These are phyloP conservation scores for Drosophila colorata DNA, from an alignment of 2,888 invertebrate species.

Conservation along the genomic window DNA sequence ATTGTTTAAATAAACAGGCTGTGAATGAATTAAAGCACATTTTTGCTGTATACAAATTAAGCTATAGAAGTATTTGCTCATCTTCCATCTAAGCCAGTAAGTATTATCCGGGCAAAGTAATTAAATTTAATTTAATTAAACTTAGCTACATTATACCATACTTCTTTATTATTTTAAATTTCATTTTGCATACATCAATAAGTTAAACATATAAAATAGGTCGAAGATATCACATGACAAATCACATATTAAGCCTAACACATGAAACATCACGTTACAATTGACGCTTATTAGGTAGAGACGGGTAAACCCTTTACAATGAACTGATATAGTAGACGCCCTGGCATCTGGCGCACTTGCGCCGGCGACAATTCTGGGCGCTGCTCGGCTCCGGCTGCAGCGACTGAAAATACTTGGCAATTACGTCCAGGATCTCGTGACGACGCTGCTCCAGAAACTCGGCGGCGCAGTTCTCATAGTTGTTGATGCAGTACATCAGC, in stretches of 20 bases:
- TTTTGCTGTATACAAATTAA: too few species aligned
- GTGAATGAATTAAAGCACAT: too few species aligned
- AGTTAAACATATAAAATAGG: not conserved
- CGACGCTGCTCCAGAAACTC: slow-evolving; percentile 50
- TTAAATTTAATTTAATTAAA: too few species aligned
- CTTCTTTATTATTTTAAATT: not conserved
- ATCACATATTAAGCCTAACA: slow-evolving; percentile 1
- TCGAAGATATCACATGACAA: not conserved
- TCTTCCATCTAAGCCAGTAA: too few species aligned
- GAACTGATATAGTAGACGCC: slow-evolving; percentile 52
- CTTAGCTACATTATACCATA: not conserved
- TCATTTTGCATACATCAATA: not conserved
- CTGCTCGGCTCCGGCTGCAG: slow-evolving; percentile 34
- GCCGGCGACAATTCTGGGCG: not conserved
- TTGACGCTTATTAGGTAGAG: not conserved
- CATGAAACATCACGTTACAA: slow-evolving; percentile 14
- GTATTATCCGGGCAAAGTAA: too few species aligned
- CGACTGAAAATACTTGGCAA: slow-evolving; percentile 57
- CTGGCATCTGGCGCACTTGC: slow-evolving; percentile 43
- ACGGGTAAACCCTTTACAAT: slow-evolving; percentile 23
- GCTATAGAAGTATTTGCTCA: too few species aligned
- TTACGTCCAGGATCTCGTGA: slow-evolving; percentile 37
- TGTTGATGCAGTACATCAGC: slow-evolving; percentile 65
- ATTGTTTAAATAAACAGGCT: too few species aligned
- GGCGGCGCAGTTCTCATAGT: slow-evolving; percentile 55